Conservation (phyloP, 2,797 vertebrate genomes). For the Bovichtus diacanthus region DNA sequence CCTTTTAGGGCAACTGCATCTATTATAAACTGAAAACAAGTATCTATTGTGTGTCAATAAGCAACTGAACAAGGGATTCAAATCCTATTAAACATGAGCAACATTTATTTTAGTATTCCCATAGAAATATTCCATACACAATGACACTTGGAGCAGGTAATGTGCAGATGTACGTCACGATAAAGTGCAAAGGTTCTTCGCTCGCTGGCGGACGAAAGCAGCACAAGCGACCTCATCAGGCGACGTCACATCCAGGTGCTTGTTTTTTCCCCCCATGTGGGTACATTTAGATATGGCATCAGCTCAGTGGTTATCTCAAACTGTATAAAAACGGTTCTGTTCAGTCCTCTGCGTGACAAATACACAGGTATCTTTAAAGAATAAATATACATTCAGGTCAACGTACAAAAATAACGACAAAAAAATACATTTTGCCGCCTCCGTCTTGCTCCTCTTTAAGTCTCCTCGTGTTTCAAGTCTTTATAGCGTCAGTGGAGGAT, state of each 20-base stretch:
- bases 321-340: constrained; percentile 67
- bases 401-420: constrained; percentile 80
- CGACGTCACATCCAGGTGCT: constrained; percentile 43
- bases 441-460: neutral
- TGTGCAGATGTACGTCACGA: constrained; percentile 66
- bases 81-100: constrained; percentile 60
- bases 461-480: constrained; percentile 35
- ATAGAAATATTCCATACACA: constrained; percentile 67
- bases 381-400: constrained; percentile 82
- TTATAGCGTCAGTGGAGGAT: constrained; percentile 13
- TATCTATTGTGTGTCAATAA: neutral
- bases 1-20: too few relatives aligned
- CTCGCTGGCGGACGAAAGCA: constrained; percentile 57
- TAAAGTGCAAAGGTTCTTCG: constrained; percentile 77
- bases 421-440: constrained; percentile 45
- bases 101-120: constrained; percentile 73
- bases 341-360: constrained; percentile 59
- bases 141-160: constrained; percentile 63
- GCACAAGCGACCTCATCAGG: constrained; percentile 63
- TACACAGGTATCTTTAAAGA: constrained; percentile 60
- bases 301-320: constrained; percentile 65
- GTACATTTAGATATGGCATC: constrained; percentile 44
- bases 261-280: constrained; percentile 26
- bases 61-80: neutral
- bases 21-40: neutral